A percentile compares a stretch with the other conserved stretches of the same genome.
These are phyloP conservation scores for Eustalomyia histrio DNA, from an alignment of 2,888 invertebrate genomes.

Conservation along the genomic window DNA sequence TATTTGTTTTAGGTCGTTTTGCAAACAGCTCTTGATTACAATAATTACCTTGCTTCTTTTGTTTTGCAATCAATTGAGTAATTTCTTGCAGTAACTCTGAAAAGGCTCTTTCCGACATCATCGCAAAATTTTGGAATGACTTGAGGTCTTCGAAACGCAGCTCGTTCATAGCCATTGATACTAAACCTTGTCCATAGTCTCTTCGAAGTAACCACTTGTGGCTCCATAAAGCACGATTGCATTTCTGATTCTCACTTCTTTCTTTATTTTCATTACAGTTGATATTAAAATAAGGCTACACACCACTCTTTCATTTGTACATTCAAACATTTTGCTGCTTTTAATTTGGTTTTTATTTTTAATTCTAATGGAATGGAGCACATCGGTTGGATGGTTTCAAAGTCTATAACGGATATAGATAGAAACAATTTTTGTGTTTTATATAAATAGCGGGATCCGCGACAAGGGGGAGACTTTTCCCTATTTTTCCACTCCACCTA, in stretches of 20 bases:
- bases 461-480: too few species aligned
- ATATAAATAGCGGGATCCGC: too few species aligned
- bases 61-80: too few species aligned
- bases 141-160: background rate
- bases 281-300: conserved; percentile 16
- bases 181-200: background rate
- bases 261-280: background rate
- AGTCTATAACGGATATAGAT: too few species aligned
- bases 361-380: too few species aligned
- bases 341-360: too few species aligned
- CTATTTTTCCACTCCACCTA: too few species aligned
- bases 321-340: too few species aligned
- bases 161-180: conserved; percentile 3
- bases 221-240: background rate
- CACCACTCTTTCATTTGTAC: background rate
- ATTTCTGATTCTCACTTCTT: background rate
- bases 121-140: background rate
- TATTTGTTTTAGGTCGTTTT: background rate
- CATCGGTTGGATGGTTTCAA: too few species aligned
- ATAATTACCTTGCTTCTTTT: too few species aligned
- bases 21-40: background rate
- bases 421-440: too few species aligned
- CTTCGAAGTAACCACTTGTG: background rate
- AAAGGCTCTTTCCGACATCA: background rate
- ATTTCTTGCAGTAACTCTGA: conserved; percentile 11